These are phyloP conservation scores for Podarcis siculus DNA, from an alignment of 2,797 vertebrate genomes.

Conservation along the genomic window DNA sequence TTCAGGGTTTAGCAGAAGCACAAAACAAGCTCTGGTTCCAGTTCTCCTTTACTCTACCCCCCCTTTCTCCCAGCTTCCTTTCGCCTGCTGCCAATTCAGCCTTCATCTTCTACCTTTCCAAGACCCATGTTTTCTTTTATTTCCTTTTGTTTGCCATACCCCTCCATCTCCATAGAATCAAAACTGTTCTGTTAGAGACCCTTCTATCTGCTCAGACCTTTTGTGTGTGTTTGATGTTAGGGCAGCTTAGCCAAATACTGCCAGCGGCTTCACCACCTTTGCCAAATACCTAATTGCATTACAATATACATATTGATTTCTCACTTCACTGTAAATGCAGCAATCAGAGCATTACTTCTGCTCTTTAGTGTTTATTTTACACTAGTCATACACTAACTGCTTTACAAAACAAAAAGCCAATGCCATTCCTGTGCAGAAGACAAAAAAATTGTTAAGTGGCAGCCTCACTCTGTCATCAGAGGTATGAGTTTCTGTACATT, in stretches of 20 bases:
- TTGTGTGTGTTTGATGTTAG: neutral
- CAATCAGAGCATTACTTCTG: neutral
- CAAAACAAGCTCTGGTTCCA: neutral
- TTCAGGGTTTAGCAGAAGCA: neutral
- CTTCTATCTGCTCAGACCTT: neutral
- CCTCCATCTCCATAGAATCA: neutral
- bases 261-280: neutral
- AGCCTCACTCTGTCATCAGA: neutral
- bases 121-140: neutral
- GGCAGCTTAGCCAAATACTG: neutral
- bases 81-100: neutral
- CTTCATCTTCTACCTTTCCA: neutral
- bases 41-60: neutral
- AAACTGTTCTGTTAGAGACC: neutral
- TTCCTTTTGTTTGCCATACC: neutral
- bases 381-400: neutral
- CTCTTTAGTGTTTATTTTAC: slow-evolving; percentile 12
- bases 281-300: slow-evolving; percentile 3
- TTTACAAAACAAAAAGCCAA: slow-evolving; percentile 13
- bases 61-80: neutral
- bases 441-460: neutral
- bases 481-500: neutral
- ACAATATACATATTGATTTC: neutral
- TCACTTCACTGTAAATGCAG: neutral
- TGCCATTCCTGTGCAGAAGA: neutral